Evolutionary conservation across 2,888 invertebrate genomes (phyloP).

Genomic region (Leptarthrus brevirostris): DNA sequence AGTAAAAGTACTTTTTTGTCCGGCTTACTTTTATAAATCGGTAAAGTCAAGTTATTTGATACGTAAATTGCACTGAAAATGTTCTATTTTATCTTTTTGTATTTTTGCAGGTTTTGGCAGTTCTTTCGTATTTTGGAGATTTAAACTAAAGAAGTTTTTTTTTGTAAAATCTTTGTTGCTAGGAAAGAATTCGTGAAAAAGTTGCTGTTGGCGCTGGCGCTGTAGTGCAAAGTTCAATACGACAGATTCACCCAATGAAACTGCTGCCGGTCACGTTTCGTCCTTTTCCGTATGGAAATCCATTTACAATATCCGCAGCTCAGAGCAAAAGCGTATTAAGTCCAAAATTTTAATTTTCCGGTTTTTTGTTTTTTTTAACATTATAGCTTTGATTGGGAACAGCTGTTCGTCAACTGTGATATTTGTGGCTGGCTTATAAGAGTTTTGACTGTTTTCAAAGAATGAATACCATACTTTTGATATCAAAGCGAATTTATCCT

Average conservation of each 20-base stretch:
- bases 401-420: constrained; percentile 57
- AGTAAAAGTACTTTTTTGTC: neutral
- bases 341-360: constrained; percentile 56
- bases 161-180: constrained; percentile 54
- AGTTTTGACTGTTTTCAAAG: constrained; percentile 29
- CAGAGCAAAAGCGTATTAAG: constrained; percentile 56
- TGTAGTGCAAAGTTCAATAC: constrained; percentile 56
- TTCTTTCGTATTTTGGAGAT: constrained; percentile 18
- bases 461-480: neutral
- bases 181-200: constrained; percentile 50
- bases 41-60: neutral
- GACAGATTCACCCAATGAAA: constrained; percentile 55
- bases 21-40: neutral
- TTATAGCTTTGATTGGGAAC: constrained; percentile 57
- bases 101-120: neutral
- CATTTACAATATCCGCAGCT: constrained; percentile 56
- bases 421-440: constrained; percentile 55
- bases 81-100: neutral
- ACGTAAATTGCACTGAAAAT: neutral
- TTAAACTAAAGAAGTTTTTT: constrained; percentile 57
- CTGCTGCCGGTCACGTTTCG: constrained; percentile 51
- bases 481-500: neutral
- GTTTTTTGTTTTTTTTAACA: too few relatives aligned
- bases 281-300: constrained; percentile 56
- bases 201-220: constrained; percentile 55